These are phyloP conservation scores for Macrobrachium rosenbergii DNA, from an alignment of 1,140 invertebrate species.

Conservation along the genomic window DNA sequence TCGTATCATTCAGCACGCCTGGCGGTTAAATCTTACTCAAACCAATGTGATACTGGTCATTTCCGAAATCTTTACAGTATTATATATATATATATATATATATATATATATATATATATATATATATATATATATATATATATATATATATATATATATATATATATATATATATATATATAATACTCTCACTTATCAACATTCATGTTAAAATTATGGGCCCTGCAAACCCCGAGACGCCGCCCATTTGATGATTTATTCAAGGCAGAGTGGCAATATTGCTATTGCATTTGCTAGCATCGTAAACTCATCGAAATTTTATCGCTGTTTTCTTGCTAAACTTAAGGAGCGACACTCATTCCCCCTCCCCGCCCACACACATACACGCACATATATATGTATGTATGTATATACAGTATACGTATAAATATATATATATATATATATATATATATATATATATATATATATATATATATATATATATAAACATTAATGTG, in stretches of 20 bases:
- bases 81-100: no score
- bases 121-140: slow-evolving; percentile 41
- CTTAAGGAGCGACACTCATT: background rate
- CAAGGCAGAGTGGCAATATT: no score
- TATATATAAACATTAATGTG: background rate
- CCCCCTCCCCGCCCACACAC: no score
- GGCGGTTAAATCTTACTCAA: no score
- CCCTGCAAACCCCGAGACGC: no score
- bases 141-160: slow-evolving; percentile 41
- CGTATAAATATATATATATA: slow-evolving; percentile 29
- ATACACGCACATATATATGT: slow-evolving; percentile 2
- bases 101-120: background rate
- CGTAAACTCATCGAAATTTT: background rate
- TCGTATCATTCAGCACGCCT: no score
- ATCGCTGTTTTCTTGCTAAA: background rate
- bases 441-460: slow-evolving; percentile 31
- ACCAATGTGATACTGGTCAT: no score
- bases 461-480: slow-evolving; percentile 24
- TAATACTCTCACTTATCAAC: background rate
- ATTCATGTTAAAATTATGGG: background rate
- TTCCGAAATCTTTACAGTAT: no score
- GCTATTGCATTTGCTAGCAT: background rate
- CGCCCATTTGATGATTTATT: no score
- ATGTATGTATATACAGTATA: no score
- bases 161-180: background rate